Conservation (phyloP, 2,113 vertebrate species). For the Misgurnus anguillicaudatus region DNA sequence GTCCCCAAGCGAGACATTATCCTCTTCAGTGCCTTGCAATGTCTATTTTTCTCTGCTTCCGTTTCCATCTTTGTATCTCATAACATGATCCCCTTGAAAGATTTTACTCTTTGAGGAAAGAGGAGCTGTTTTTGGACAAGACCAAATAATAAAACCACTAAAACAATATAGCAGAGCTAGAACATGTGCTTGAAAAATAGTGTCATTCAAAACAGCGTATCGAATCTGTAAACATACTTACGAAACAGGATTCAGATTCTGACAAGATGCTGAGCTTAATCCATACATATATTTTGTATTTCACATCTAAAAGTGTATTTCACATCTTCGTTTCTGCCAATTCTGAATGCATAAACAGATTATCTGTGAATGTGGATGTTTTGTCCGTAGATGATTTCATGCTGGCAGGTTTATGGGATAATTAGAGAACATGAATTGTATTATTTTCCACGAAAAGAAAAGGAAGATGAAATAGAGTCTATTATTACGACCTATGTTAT, state of each 20-base stretch:
- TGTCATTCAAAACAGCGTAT: neutral
- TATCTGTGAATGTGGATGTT: neutral
- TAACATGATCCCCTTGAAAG: neutral
- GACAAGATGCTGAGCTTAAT: constrained; percentile 13
- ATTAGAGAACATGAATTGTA: constrained; percentile 31
- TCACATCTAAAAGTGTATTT: neutral
- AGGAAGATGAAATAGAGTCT: constrained; percentile 2
- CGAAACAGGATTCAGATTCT: neutral
- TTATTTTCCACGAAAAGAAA: neutral
- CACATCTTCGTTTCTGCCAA: constrained; percentile 5
- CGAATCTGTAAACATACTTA: neutral
- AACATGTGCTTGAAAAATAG: neutral
- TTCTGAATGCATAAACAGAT: constrained; percentile 29
- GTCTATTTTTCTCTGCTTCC: neutral
- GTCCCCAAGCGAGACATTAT: constrained; percentile 31
- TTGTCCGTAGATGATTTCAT: constrained; percentile 9
- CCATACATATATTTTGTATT: neutral
- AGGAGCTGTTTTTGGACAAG: neutral
- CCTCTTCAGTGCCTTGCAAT: constrained; percentile 1
- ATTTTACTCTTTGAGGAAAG: constrained; percentile 1
- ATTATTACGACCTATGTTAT: neutral
- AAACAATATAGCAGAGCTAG: neutral
- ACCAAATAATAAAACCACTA: neutral
- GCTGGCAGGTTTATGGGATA: constrained; percentile 35
- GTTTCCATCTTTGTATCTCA: neutral